Evolutionary conservation across 2,113 vertebrate species (phyloP), one percentile per base, ranked within the genome.

Genomic region (Tringa solitaria): DNA sequence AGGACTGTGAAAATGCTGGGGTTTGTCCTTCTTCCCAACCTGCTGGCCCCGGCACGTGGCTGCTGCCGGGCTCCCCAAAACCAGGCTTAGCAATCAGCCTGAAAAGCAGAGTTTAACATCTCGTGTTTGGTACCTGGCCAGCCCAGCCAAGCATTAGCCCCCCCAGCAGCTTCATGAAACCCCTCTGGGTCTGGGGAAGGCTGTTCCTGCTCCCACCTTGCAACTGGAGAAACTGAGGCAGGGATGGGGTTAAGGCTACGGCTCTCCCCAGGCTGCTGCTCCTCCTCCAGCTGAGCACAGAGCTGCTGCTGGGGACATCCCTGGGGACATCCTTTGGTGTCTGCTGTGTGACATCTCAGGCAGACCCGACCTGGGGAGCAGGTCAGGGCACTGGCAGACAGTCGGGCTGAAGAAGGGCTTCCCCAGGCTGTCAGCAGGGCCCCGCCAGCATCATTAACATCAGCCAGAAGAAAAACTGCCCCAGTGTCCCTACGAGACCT

Each of bases 311-410:
- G 46, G 46, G 46, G 46, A 46, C 20, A 5, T 46, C 46, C 46
- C 45, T 53, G 67, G 22, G 76, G 80, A 89, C 84, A 79, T 79
- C 82, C 37, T 82, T 85, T 64, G 4, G 12, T 64, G 90, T 78
- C 33, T 96, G 86, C 70, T 30, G 37, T 37, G 87, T 73, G 90
- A 39, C 90, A 75, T 13, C 87, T 77, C 56, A 1, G 30, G 65
- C 27, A 1, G 68, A 83, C 26, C 75, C 17, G 0, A 95, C 81
- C 69, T 53, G 87, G 88, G 81, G 69, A 96, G 89, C 93, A 94
- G 87, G 93, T 95, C 74, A 61, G 84, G 86, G 64, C 77, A n/a
- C 95, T 56, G 69, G 65, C 84, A 89, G 86, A 27, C 39, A 73
- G 46, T n/a, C 14, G 12, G 81, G 54, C 14, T 72, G 27, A 59